These are phyloP conservation scores for Ryuthela nishihirai DNA, from an alignment of 2,888 invertebrate genomes.

Conservation along the genomic window DNA sequence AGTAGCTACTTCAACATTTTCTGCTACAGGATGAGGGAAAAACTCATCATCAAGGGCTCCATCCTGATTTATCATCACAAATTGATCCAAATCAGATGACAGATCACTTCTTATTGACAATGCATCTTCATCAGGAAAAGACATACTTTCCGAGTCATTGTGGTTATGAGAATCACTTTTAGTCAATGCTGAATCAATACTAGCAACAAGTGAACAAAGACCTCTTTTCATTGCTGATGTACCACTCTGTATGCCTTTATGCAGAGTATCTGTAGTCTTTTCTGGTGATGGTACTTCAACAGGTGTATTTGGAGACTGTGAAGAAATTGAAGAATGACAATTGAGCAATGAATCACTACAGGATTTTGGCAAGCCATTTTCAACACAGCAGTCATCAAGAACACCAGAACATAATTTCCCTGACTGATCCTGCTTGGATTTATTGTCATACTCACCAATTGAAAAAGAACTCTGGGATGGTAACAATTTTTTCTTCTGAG, in stretches of 20 bases:
- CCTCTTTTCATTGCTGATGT: slow-evolving; percentile 35
- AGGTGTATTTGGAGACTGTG: slow-evolving; percentile 22
- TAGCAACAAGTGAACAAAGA: slow-evolving; percentile 28
- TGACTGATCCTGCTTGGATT: slow-evolving; percentile 3
- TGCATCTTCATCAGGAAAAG: slow-evolving; percentile 40
- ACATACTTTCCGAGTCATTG: slow-evolving; percentile 17
- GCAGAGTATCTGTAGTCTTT: slow-evolving; percentile 22
- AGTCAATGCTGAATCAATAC: slow-evolving; percentile 31
- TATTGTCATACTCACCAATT: slow-evolving; percentile 18
- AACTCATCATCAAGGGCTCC: slow-evolving; percentile 31
- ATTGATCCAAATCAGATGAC: slow-evolving; percentile 41
- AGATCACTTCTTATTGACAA: slow-evolving; percentile 40
- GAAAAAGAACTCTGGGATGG: slow-evolving; percentile 33
- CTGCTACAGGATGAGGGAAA: slow-evolving; percentile 25
- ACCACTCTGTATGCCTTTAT: slow-evolving; percentile 32
- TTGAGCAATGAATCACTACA: slow-evolving; percentile 39
- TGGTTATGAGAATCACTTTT: slow-evolving; percentile 20
- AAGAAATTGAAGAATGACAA: slow-evolving; percentile 31
- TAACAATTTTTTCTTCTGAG: slow-evolving; percentile 15
- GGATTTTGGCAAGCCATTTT: slow-evolving; percentile 33
- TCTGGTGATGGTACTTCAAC: slow-evolving; percentile 3
- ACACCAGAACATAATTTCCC: slow-evolving; percentile 19
- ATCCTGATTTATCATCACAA: slow-evolving; percentile 35
- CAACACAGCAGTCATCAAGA: slow-evolving; percentile 23
- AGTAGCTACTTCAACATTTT: slow-evolving; percentile 31